A percentile compares a stretch with the other conserved stretches of the same genome.
phyloP scores from a whole-genome alignment of 2,888 invertebrate species.

The Folsomia manolachei region DNA sequence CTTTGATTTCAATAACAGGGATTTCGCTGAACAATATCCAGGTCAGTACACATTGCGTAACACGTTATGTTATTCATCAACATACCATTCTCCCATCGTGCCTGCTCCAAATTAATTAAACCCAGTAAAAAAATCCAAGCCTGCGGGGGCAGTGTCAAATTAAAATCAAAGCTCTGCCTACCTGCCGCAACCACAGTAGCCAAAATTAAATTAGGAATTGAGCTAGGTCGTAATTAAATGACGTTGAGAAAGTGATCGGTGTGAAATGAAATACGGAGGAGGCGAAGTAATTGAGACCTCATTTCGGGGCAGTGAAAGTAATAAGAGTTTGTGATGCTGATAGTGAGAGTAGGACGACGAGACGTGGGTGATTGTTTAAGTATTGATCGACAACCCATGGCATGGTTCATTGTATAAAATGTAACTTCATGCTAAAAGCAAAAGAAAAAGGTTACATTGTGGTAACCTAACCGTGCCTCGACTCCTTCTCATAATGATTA shows the following conservation, averaged over 20 bases:
- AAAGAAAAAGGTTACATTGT: background rate
- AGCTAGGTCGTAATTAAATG: background rate
- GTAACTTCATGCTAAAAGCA: too few species aligned
- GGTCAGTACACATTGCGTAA: too few species aligned
- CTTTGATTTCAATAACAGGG: constrained; percentile 43
- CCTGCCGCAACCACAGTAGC: background rate
- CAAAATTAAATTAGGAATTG: too few species aligned
- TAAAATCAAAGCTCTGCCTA: background rate
- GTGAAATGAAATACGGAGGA: background rate
- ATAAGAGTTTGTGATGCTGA: background rate
- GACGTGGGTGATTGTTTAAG: constrained; percentile 2
- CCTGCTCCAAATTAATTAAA: too few species aligned
- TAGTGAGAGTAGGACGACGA: too few species aligned
- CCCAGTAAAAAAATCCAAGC: too few species aligned
- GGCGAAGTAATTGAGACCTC: background rate
- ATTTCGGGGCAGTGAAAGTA: background rate
- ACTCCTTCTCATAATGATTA: background rate
- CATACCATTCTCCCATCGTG: too few species aligned
- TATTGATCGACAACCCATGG: background rate
- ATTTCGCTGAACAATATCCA: constrained; percentile 34
- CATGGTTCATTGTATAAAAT: too few species aligned
- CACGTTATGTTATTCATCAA: too few species aligned
- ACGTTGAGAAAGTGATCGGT: background rate
- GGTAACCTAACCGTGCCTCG: background rate
- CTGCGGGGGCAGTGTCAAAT: too few species aligned